Base-by-base conservation (phyloP, 2,113 vertebrate genomes). In the Dunckerocampus dactyliophorus region DNA sequence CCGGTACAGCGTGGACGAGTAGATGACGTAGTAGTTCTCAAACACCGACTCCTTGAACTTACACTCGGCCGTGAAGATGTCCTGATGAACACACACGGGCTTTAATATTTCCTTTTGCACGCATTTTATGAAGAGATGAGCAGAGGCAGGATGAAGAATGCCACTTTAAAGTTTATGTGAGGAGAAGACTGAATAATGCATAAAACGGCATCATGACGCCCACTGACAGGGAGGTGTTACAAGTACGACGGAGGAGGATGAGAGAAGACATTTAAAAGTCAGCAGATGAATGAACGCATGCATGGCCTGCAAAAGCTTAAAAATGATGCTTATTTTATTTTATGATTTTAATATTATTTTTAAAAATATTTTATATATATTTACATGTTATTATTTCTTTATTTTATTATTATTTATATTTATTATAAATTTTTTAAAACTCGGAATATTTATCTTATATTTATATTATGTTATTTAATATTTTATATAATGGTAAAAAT, bases 1-100 rank as follows among this genome's bases (percentile, higher is more conserved):
- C 67, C 97, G 93, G 85, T 97, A 99, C 77, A 95, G 74, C 10
- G 94, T 98, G 53, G 97, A 99, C 59, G 97, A 99, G 90, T 99
- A 99, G 87, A 99, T 98, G 81, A 98, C 95, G 0, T 98, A 99
- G 88, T 99, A 99, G 87, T 99, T 99, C 88, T 98, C 96, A 86
- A 97, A 99, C 74, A 99, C 96, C 0, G 96, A 98, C 88, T 99
- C 96, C 76, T 98, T 99, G 67, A 98, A 99, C 90, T 96, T 99
- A 90, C 96, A 97, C 91, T 99, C 96, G 17, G 92, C 87, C 34
- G 97, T 99, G 88, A 99, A 99, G 79, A 94, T 82, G 74, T 99
- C 94, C 96, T 99, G 81, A 52, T 50, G 68, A 17, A 80, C 65
- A 75, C 21, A 82, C 45, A 76, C 24, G 68, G n/a, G 62, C 37